phyloP scores from a whole-genome alignment of 1,140 invertebrate species.

The Liolophura sinensis region DNA sequence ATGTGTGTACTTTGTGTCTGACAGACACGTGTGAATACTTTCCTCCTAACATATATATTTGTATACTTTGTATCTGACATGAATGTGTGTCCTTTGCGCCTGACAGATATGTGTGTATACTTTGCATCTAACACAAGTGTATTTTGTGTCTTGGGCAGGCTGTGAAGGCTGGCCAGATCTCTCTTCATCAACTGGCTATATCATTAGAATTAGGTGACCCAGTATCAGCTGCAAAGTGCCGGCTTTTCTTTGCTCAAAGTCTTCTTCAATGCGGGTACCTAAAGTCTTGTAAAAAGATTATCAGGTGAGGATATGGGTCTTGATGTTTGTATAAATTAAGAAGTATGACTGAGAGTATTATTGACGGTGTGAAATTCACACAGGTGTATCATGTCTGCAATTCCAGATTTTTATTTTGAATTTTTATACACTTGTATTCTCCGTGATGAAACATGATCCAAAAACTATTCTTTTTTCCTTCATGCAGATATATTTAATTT shows the following conservation, averaged over 20 bases:
- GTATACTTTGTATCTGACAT: too few relatives aligned
- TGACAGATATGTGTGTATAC: too few relatives aligned
- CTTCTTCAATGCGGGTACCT: conserved; percentile 78
- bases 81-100: too few relatives aligned
- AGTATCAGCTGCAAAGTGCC: conserved; percentile 74
- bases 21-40: too few relatives aligned
- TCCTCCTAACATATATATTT: too few relatives aligned
- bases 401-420: too few relatives aligned
- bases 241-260: conserved; percentile 84
- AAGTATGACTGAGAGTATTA: not conserved
- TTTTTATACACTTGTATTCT: not conserved
- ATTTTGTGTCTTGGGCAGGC: conserved; percentile 66
- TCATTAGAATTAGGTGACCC: conserved; percentile 82
- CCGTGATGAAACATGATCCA: not conserved
- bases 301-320: conserved; percentile 56
- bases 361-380: not conserved
- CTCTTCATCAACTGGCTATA: conserved; percentile 77
- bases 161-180: conserved; percentile 83
- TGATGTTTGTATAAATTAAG: not conserved
- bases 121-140: too few relatives aligned
- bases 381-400: not conserved
- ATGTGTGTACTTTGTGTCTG: too few relatives aligned
- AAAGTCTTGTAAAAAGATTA: conserved; percentile 68
- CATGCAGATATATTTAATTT: not conserved
- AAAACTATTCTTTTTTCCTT: not conserved